phyloP scores from a whole-genome alignment of 2,888 invertebrate species.

The Melinaea menophilus region DNA sequence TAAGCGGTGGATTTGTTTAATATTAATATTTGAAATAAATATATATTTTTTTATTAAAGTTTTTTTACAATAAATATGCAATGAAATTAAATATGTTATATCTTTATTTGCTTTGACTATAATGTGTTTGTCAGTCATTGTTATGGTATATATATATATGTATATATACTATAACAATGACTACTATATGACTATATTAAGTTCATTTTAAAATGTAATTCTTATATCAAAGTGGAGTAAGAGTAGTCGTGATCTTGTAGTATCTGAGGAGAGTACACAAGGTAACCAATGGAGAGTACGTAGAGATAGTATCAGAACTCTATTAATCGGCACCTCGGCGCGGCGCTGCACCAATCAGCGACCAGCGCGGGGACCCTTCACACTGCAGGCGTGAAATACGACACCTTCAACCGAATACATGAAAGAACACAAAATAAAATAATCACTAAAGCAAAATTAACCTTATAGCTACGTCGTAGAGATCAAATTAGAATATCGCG shows the following conservation, averaged over 20 bases:
- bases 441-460: slow-evolving; percentile 28
- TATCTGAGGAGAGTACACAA: not conserved
- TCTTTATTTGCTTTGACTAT: too few species aligned
- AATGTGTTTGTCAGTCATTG: too few species aligned
- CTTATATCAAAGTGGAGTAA: too few species aligned
- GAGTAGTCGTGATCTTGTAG: not conserved
- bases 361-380: slow-evolving; percentile 62
- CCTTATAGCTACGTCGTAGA: slow-evolving; percentile 4
- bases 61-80: too few species aligned
- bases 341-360: slow-evolving; percentile 55
- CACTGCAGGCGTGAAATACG: slow-evolving; percentile 73
- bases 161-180: too few species aligned
- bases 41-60: too few species aligned
- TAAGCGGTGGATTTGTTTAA: too few species aligned
- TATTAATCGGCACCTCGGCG: slow-evolving; percentile 51
- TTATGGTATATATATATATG: too few species aligned
- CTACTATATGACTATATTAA: too few species aligned
- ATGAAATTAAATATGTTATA: too few species aligned
- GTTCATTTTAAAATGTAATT: too few species aligned
- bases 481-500: slow-evolving; percentile 33
- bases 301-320: slow-evolving; percentile 32
- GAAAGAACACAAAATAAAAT: slow-evolving; percentile 41
- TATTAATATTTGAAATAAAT: too few species aligned
- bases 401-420: slow-evolving; percentile 53
- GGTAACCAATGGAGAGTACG: slow-evolving; percentile 12